A percentile compares a stretch with the other conserved stretches of the same genome.
Conservation (phyloP, 2,888 invertebrate species). For the Caenorhabditis virilis region DNA sequence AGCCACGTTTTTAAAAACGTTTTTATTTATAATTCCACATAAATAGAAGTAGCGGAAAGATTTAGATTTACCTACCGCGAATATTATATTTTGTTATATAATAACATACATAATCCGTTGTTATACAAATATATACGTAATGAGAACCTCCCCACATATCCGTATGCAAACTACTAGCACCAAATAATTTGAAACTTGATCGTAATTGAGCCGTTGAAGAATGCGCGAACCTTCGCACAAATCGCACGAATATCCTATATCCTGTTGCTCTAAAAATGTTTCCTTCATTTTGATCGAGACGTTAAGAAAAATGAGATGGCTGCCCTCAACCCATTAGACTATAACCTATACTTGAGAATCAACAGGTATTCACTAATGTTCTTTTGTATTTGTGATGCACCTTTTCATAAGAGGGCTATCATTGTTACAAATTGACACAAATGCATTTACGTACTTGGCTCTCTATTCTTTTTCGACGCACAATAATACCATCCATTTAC, state of each 20-base stretch:
- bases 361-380: not conserved
- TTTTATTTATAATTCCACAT: conserved; percentile 5
- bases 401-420: conserved; percentile 5
- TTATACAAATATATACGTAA: not conserved
- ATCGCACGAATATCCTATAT: too few species aligned
- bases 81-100: conserved; percentile 1
- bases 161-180: too few species aligned
- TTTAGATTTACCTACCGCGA: conserved; percentile 9
- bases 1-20: not conserved
- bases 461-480: not conserved
- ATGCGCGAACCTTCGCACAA: conserved; percentile 4
- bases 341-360: too few species aligned
- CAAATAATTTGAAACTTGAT: conserved; percentile 22
- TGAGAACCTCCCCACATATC: not conserved
- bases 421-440: conserved; percentile 4
- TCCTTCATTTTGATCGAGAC: conserved; percentile 1
- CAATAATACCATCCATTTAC: not conserved
- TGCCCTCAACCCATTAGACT: too few species aligned
- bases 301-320: too few species aligned
- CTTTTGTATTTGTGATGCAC: not conserved
- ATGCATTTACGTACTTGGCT: not conserved
- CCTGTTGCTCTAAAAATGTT: conserved; percentile 9
- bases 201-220: conserved; percentile 21
- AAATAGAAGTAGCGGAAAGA: not conserved
- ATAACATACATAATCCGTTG: conserved; percentile 2